Evolutionary conservation across 2,797 vertebrate genomes (phyloP).

Genomic region (Ctenopoma multispine): DNA sequence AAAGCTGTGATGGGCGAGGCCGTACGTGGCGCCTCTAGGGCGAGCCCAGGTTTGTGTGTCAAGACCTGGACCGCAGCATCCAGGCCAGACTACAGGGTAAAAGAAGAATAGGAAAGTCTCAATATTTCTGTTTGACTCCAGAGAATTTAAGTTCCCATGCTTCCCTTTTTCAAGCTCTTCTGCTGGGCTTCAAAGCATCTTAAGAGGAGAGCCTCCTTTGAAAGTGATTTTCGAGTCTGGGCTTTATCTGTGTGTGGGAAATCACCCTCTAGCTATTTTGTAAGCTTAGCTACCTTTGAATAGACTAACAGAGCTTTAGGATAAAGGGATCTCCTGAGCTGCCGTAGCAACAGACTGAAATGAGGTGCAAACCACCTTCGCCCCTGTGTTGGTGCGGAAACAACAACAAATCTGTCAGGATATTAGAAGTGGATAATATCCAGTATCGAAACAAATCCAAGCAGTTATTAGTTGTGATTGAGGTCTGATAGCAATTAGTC

Average conservation of each 20-base stretch:
- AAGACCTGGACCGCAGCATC: slow-evolving; percentile 31
- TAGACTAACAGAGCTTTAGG: slow-evolving; percentile 72
- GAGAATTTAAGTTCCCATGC: slow-evolving; percentile 58
- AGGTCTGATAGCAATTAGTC: slow-evolving; percentile 84
- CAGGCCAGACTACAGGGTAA: slow-evolving; percentile 18
- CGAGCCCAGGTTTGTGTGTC: slow-evolving; percentile 55
- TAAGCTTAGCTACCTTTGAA: slow-evolving; percentile 81
- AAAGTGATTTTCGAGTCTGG: slow-evolving; percentile 80
- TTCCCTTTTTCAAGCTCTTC: slow-evolving; percentile 58
- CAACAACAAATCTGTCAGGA: slow-evolving; percentile 67
- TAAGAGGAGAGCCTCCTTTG: slow-evolving; percentile 71
- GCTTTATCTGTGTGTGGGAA: slow-evolving; percentile 80
- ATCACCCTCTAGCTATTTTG: slow-evolving; percentile 79
- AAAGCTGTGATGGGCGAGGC: slow-evolving; percentile 72
- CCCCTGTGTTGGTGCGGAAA: slow-evolving; percentile 29
- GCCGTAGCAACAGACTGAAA: slow-evolving; percentile 60
- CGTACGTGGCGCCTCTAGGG: slow-evolving; percentile 76
- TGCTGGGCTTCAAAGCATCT: slow-evolving; percentile 77
- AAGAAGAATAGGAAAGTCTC: slow-evolving; percentile 38
- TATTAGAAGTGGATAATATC: slow-evolving; percentile 72
- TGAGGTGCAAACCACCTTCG: slow-evolving; percentile 55
- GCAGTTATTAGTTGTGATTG: slow-evolving; percentile 80
- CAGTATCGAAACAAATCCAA: slow-evolving; percentile 78
- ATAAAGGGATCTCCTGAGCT: slow-evolving; percentile 71
- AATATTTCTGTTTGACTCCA: slow-evolving; percentile 49